phyloP scores from a whole-genome alignment of 2,797 vertebrate genomes.

The Urocyon cinereoargenteus region DNA sequence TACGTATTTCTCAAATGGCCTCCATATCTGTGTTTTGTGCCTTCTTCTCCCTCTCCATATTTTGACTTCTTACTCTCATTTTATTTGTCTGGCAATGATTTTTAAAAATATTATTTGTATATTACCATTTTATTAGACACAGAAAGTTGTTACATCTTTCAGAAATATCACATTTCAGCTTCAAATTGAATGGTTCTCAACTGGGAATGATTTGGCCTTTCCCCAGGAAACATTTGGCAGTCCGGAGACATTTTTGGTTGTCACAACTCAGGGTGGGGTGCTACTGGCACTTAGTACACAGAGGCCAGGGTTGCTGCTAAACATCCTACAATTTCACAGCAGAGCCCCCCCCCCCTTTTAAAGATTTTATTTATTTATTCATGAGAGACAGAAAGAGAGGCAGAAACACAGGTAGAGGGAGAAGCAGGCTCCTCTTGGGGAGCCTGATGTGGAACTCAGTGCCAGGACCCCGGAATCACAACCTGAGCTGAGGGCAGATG shows the following conservation, averaged over 20 bases:
- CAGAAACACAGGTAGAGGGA: too few species aligned
- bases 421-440: too few species aligned
- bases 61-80: neutral
- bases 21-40: neutral
- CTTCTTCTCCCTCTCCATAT: neutral
- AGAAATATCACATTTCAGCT: neutral
- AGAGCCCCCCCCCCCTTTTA: neutral
- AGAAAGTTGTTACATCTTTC: neutral
- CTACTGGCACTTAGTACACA: neutral
- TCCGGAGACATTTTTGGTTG: neutral
- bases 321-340: neutral
- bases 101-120: neutral
- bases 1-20: neutral
- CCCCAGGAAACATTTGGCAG: neutral
- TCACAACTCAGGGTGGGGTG: neutral
- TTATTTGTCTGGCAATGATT: neutral
- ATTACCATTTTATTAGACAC: neutral
- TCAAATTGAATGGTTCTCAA: neutral
- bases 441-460: too few species aligned
- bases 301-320: neutral
- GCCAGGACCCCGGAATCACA: too few species aligned
- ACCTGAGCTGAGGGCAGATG: too few species aligned
- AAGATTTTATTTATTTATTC: too few species aligned
- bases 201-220: neutral
- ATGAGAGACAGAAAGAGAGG: too few species aligned